Base-by-base conservation (phyloP, 2,113 vertebrate genomes). In the Herpailurus yagouaroundi region DNA sequence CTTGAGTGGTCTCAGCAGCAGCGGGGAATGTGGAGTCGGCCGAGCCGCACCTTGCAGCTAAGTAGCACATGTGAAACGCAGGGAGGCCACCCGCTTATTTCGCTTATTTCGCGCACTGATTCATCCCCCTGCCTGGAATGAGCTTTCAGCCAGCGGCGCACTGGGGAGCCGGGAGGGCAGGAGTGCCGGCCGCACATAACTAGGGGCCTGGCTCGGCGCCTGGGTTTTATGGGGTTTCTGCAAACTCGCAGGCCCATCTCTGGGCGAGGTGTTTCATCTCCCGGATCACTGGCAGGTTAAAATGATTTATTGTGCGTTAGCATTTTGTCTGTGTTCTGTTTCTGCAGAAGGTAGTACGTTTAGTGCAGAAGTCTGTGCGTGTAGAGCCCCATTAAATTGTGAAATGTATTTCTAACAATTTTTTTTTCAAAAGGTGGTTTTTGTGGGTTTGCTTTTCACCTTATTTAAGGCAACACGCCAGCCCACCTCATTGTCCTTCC, bases 221-320 rank as follows among this genome's bases (percentile, higher is more conserved):
- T 94, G 91, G 88, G 27, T 96, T 98, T 98, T 96, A 98, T 93
- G 97, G 97, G 94, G 97, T 64, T 98, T 98, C 97, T 98, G 95
- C 97, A 96, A 98, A 97, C 92, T 96, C 97, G 91, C 97, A 93
- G 48, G 97, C 97, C 95, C 96, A 36, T 98, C 98, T 98, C 92
- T 92, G 95, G 98, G 98, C 2, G 89, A 98, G 98, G 98, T 93
- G 97, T 96, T 97, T 95, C 97, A 95, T 91, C 98, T 97, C 98
- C 83, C 57, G 45, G 94, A 85, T 97, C 95, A 95, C 85, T 89
- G 97, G 97, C 98, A 76, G 98, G 95, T 89, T 38, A 74, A 95
- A 87, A 96, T 97, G 97, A 98, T 98, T 98, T 98, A 98, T 97
- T 33, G 11, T 8, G 60, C 60, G 0, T n/a, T 19, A 4, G 77